A percentile compares a stretch with the other conserved stretches of the same genome.
Conservation (phyloP, 2,888 invertebrate species). For the Torymus tubicola region DNA sequence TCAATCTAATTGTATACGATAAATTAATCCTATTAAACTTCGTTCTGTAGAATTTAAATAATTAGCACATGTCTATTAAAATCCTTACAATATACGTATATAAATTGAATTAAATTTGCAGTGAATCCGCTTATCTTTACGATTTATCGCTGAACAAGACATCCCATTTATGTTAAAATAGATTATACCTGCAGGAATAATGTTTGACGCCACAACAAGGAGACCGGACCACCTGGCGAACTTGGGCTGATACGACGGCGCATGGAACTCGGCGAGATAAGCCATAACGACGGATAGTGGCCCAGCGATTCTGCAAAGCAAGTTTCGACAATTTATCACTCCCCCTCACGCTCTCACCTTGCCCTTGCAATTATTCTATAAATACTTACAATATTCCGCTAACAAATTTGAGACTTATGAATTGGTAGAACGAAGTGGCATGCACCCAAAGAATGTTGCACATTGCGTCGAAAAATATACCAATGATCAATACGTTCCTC, state of each 20-base stretch:
- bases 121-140: no score
- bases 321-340: neutral
- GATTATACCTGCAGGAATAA: slow-evolving; percentile 79
- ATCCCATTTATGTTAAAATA: neutral
- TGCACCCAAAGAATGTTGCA: slow-evolving; percentile 82
- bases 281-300: slow-evolving; percentile 86
- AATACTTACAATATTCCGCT: slow-evolving; percentile 86
- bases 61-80: no score
- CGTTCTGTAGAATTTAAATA: no score
- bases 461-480: slow-evolving; percentile 81
- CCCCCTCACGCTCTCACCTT: no score
- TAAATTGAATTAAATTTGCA: no score
- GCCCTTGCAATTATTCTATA: neutral
- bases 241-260: slow-evolving; percentile 81
- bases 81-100: no score
- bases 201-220: slow-evolving; percentile 82
- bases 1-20: no score
- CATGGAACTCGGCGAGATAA: slow-evolving; percentile 86
- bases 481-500: slow-evolving; percentile 82
- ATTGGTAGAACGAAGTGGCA: slow-evolving; percentile 82
- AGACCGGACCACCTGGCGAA: slow-evolving; percentile 83
- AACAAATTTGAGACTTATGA: slow-evolving; percentile 84
- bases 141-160: no score
- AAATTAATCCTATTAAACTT: no score
- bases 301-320: slow-evolving; percentile 80